Evolutionary conservation across 2,113 vertebrate species (phyloP).

Genomic region (Panurus biarmicus): DNA sequence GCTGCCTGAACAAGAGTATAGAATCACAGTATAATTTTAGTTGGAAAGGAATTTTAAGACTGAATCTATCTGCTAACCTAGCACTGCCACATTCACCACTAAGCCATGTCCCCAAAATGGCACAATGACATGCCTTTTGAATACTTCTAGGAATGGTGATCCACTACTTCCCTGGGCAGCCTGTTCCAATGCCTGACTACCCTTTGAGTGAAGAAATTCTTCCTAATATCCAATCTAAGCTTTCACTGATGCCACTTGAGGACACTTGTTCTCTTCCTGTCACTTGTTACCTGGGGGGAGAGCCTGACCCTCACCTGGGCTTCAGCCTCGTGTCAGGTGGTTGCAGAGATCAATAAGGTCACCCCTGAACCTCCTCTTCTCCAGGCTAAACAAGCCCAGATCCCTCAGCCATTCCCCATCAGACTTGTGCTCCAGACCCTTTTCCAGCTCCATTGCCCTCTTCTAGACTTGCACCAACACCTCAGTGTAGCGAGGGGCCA

Average conservation of each 20-base stretch:
- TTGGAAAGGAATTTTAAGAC: not conserved
- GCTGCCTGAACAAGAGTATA: not conserved
- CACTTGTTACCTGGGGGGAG: no score
- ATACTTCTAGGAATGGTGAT: not conserved
- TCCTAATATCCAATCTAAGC: no score
- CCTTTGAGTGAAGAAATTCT: no score
- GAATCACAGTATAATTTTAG: not conserved
- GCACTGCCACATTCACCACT: not conserved
- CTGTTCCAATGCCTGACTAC: no score
- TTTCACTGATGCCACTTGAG: no score
- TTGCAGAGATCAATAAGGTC: not conserved
- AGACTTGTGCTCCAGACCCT: not conserved
- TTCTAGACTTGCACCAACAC: not conserved
- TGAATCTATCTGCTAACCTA: not conserved
- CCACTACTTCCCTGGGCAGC: not conserved
- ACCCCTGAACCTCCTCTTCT: not conserved
- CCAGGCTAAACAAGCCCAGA: not conserved
- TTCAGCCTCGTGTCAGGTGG: not conserved
- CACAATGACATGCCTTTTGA: not conserved
- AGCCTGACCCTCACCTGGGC: not conserved
- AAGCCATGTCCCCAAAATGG: not conserved
- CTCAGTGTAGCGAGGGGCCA: not conserved
- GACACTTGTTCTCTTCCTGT: no score
- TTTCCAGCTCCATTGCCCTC: not conserved
- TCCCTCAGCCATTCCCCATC: not conserved